These are phyloP conservation scores for Caranx melampygus DNA, from an alignment of 2,113 vertebrate genomes.

Conservation along the genomic window DNA sequence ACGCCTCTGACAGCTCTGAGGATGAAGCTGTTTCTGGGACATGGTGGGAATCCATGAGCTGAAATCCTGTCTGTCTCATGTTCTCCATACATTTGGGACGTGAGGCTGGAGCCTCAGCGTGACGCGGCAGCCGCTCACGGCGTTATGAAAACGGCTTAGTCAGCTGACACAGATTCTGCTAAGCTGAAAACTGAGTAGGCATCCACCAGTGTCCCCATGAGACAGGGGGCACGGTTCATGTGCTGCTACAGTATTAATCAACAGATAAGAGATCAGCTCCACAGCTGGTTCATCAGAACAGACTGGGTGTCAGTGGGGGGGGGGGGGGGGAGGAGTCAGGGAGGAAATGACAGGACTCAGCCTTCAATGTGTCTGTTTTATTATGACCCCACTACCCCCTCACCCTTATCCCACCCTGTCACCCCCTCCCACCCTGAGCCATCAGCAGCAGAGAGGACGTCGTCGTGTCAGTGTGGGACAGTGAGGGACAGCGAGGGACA, in stretches of 20 bases:
- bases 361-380: not conserved
- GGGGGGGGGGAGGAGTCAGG: not conserved
- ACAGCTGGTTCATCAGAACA: constrained; percentile 29
- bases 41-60: not conserved
- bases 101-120: constrained; percentile 17
- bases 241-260: constrained; percentile 63
- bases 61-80: not conserved
- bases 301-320: constrained; percentile 25
- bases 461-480: constrained; percentile 21
- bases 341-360: not conserved
- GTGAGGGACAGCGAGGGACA: constrained; percentile 27
- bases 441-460: constrained; percentile 17
- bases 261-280: constrained; percentile 32
- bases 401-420: not conserved
- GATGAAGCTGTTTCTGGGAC: not conserved
- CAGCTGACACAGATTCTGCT: constrained; percentile 72
- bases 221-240: constrained; percentile 42
- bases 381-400: constrained; percentile 7
- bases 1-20: not conserved
- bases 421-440: not conserved
- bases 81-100: constrained; percentile 14
- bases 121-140: constrained; percentile 35
- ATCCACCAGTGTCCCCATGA: constrained; percentile 58
- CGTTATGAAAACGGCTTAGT: constrained; percentile 74
- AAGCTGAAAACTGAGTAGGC: constrained; percentile 63